These are phyloP conservation scores for Dasysyrphus albostriatus DNA, from an alignment of 2,888 invertebrate genomes.

Conservation along the genomic window DNA sequence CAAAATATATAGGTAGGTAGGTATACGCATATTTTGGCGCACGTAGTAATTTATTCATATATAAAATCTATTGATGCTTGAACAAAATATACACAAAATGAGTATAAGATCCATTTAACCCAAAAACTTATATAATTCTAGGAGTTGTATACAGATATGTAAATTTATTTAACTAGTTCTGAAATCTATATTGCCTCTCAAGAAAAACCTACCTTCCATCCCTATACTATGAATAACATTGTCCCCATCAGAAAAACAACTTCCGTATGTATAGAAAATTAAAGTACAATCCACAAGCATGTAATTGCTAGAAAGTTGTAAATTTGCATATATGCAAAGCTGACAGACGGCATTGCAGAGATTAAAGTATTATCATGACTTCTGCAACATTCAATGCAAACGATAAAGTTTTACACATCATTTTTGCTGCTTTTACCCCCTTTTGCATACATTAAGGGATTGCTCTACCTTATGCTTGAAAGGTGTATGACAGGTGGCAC, in stretches of 20 bases:
- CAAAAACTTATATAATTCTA: not conserved
- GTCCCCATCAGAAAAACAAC: constrained; percentile 6
- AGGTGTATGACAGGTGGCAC: constrained; percentile 33
- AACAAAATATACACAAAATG: not conserved
- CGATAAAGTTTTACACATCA: constrained; percentile 56
- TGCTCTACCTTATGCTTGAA: constrained; percentile 17
- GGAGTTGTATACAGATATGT: not conserved
- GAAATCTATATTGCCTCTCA: constrained; percentile 6
- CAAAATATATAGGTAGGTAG: not conserved
- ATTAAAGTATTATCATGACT: constrained; percentile 56
- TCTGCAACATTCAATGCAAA: constrained; percentile 55
- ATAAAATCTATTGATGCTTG: not conserved
- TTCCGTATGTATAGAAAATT: constrained; percentile 21
- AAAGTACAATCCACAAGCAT: constrained; percentile 43
- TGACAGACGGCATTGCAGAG: constrained; percentile 37
- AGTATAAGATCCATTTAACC: not conserved
- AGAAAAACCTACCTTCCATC: not conserved
- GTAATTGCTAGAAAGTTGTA: constrained; percentile 50
- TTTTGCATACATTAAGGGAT: constrained; percentile 30
- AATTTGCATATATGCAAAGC: constrained; percentile 45
- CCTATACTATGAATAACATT: constrained; percentile 4
- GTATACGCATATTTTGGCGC: not conserved
- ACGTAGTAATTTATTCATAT: constrained; percentile 17
- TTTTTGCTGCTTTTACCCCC: constrained; percentile 33
- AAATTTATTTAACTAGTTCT: constrained; percentile 24